Base-by-base conservation (phyloP, 2,888 invertebrate species). In the Frankliniella fusca region DNA sequence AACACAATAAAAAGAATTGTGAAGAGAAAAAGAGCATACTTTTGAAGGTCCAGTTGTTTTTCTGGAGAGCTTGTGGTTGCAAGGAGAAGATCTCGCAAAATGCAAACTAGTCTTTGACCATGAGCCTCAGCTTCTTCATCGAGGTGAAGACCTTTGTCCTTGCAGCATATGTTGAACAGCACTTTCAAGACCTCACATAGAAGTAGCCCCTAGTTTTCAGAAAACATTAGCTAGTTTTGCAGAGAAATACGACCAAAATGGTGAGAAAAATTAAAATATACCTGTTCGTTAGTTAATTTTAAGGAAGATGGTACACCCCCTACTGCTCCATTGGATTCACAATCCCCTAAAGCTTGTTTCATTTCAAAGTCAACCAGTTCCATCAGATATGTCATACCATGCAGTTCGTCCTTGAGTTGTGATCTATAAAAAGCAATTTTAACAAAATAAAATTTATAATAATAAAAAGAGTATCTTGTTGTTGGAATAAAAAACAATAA, bases 161-260 rank as follows among this genome's bases (percentile, higher is more conserved):
- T 84, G 20, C 84, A 82, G 48, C 93, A 93, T 84, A 96, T 88
- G 87, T 95, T 96, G 86, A 95, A 96, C 85, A 95, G 90, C 0
- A 93, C 92, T 88, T 95, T 95, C 23, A 95, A 88, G 85, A 94
- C 91, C 88, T 95, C 95, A 88, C 93, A 93, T 48, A 91, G 89
- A 84, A 94, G 89, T 83, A 91, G 91, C 83, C 91, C 90, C 85
- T 93, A 12, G 23, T 61, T n/a, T 54, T 54, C 70, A 76, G 10
- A 8, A 0, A 3, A 23, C 9, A 76, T 38, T 15, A 54, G 54
- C 12, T 20, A 15, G 15, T 54, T 20, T 5, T 82, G 80, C 87
- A 86, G 61, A 81, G 80, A 81, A 82, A 76, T n/a, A 54, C 5
- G 81, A 48, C 15, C 12, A 84, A 80, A 81, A 80, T 65, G 81